phyloP scores from a whole-genome alignment of 2,888 invertebrate species.

The Epiblema foenella region DNA sequence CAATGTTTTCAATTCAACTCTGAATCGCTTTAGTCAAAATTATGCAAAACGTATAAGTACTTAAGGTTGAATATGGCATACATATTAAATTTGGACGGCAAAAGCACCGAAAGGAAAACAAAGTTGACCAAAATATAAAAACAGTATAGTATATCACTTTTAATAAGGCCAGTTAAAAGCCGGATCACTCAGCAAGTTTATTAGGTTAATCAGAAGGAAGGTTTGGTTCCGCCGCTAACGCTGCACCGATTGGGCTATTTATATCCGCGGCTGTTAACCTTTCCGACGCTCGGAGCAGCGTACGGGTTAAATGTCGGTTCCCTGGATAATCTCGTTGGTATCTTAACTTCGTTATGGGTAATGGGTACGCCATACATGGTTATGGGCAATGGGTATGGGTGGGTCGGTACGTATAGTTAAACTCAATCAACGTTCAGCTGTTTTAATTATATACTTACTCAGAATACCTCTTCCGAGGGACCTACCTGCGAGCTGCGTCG shows the following conservation, averaged over 20 bases:
- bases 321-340: background rate
- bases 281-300: conserved; percentile 22
- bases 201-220: conserved; percentile 29
- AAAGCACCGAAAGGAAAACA: background rate
- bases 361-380: background rate
- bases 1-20: too few species aligned
- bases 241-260: conserved; percentile 38
- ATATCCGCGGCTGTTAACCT: conserved; percentile 41
- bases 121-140: background rate
- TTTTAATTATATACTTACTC: too few species aligned
- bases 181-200: conserved; percentile 25
- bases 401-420: too few species aligned
- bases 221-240: conserved; percentile 26
- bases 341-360: conserved; percentile 8
- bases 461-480: too few species aligned
- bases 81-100: background rate
- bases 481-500: too few species aligned
- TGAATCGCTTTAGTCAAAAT: too few species aligned
- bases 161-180: conserved; percentile 21
- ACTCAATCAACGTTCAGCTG: background rate
- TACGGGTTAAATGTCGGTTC: conserved; percentile 29
- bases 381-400: too few species aligned
- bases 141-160: background rate
- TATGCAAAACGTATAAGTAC: too few species aligned
- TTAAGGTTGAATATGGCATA: too few species aligned